Percentiles rank a stretch among this genome's conserved stretches.
phyloP scores from a whole-genome alignment of 2,797 vertebrate genomes.

The Tapera naevia region DNA sequence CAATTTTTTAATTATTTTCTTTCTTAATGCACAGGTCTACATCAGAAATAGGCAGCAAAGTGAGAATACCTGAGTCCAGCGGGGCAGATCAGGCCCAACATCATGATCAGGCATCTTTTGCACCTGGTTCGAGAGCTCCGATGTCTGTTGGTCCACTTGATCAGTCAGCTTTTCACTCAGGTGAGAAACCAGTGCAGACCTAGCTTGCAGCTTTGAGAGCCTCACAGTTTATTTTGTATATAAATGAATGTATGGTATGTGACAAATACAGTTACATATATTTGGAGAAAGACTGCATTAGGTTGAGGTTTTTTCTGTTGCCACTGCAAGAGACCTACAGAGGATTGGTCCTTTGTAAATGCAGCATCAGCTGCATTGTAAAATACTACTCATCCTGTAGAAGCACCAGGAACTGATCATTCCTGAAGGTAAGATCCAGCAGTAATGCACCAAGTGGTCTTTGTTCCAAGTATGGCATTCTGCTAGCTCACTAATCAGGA shows the following conservation, averaged over 20 bases:
- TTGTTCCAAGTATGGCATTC: background rate
- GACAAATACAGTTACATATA: background rate
- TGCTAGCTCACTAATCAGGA: background rate
- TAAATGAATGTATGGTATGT: background rate
- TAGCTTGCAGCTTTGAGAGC: background rate
- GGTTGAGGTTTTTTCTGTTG: background rate
- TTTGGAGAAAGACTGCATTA: background rate
- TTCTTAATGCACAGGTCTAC: slow-evolving; percentile 82
- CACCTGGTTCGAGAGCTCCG: slow-evolving; percentile 80
- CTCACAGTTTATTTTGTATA: background rate
- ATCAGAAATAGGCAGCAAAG: slow-evolving; percentile 92
- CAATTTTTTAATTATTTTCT: background rate
- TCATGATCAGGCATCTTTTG: slow-evolving; percentile 84
- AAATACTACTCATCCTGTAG: background rate
- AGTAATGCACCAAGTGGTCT: background rate
- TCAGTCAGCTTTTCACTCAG: slow-evolving; percentile 93
- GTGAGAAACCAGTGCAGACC: slow-evolving; percentile 70
- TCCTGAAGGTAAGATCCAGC: background rate
- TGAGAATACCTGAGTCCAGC: slow-evolving; percentile 83
- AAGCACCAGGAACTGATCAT: background rate
- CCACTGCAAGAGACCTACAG: background rate
- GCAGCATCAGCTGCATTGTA: background rate
- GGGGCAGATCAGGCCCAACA: slow-evolving; percentile 84
- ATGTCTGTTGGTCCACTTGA: slow-evolving; percentile 86
- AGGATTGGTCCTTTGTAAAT: background rate